Conservation (phyloP, 2,888 invertebrate genomes). For the Ceratothoa steindachneri region DNA sequence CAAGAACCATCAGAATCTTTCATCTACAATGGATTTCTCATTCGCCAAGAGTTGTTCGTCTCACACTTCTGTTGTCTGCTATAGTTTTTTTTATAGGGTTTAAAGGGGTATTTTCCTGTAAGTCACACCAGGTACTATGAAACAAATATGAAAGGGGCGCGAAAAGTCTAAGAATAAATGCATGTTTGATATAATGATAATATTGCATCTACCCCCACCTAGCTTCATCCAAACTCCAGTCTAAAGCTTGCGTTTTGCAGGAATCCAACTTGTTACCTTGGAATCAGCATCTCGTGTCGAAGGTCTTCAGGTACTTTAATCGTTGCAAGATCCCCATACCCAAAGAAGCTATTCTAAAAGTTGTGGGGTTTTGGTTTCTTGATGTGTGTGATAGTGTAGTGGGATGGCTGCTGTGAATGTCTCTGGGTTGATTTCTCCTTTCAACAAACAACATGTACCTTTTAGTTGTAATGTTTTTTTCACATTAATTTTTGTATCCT, state of each 20-base stretch:
- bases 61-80: slow-evolving; percentile 6
- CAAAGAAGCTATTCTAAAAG: neutral
- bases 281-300: slow-evolving; percentile 3
- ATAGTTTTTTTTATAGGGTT: slow-evolving; percentile 6
- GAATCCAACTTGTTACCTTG: slow-evolving; percentile 13
- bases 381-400: neutral
- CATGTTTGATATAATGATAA: slow-evolving; percentile 44
- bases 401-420: neutral
- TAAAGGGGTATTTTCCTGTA: neutral
- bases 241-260: slow-evolving; percentile 48
- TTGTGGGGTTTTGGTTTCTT: neutral
- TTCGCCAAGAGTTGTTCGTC: slow-evolving; percentile 6
- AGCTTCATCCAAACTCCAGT: slow-evolving; percentile 37
- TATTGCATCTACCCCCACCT: slow-evolving; percentile 19
- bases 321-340: neutral
- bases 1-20: slow-evolving; percentile 28
- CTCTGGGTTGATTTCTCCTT: neutral
- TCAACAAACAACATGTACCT: neutral
- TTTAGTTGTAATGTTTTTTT: neutral
- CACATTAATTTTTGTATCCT: neutral
- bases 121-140: neutral
- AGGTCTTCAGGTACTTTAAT: slow-evolving; percentile 5
- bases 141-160: neutral
- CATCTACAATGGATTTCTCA: slow-evolving; percentile 7
- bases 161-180: no score